Percentiles rank a stretch among this genome's conserved stretches.
Conservation (phyloP, 1,140 invertebrate genomes). For the Drosophila nikananu region DNA sequence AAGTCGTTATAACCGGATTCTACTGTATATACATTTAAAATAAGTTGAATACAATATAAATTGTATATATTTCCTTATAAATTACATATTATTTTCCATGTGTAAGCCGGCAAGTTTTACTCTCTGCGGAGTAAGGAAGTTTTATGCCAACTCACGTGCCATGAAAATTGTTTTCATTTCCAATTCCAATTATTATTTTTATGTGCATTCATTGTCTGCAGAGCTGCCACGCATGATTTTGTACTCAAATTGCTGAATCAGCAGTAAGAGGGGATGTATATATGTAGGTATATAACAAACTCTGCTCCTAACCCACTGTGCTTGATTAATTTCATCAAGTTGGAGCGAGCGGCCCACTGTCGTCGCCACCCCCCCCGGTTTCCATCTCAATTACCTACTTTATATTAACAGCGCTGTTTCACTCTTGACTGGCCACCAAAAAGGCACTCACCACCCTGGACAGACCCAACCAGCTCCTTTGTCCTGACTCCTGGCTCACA, state of each 20-base stretch:
- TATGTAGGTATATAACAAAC: conserved; percentile 5
- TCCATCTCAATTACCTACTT: conserved; percentile 75
- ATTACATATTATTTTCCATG: neutral
- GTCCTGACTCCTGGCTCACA: neutral
- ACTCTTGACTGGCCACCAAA: conserved; percentile 55
- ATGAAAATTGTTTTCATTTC: conserved; percentile 79
- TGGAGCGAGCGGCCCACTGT: conserved; percentile 16
- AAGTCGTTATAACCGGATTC: too few relatives aligned
- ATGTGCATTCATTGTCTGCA: conserved; percentile 78
- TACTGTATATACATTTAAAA: neutral
- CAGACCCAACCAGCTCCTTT: neutral
- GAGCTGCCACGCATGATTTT: conserved; percentile 66
- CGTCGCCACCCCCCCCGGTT: neutral
- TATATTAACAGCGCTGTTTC: conserved; percentile 73
- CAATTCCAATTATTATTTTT: conserved; percentile 84
- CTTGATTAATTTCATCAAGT: conserved; percentile 83
- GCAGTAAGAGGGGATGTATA: conserved; percentile 36
- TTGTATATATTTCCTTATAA: neutral
- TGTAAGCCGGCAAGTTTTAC: neutral
- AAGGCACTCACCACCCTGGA: conserved; percentile 4
- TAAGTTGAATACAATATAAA: rapidly evolving
- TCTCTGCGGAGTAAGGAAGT: neutral
- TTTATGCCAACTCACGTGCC: conserved; percentile 69
- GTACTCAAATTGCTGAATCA: conserved; percentile 71
- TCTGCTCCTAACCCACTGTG: conserved; percentile 54